Conservation (phyloP, 2,113 vertebrate species). For the Mesoclemmys tuberculata region DNA sequence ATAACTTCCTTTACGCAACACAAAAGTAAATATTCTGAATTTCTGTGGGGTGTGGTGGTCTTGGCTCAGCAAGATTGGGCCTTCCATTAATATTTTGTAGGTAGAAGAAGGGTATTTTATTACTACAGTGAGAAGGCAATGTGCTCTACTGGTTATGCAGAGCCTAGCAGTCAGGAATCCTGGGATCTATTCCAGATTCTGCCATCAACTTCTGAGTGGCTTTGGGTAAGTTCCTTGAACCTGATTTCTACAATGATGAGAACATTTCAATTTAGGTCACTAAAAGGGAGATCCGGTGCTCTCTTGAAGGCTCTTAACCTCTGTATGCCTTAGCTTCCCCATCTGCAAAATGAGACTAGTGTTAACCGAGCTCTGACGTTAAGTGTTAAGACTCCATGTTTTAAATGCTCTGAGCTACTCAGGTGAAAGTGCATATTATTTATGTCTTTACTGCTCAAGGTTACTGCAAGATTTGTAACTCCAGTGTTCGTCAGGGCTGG, state of each 20-base stretch:
- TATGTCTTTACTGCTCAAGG: neutral
- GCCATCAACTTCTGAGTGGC: neutral
- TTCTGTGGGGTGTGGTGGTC: neutral
- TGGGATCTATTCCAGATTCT: neutral
- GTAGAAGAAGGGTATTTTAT: neutral
- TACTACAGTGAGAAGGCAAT: neutral
- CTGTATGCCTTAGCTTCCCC: neutral
- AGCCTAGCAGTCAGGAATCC: neutral
- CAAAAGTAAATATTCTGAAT: neutral
- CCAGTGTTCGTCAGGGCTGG: too few species aligned
- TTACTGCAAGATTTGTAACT: neutral
- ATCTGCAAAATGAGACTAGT: neutral
- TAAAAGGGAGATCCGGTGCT: neutral
- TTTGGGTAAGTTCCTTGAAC: neutral
- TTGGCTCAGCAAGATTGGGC: too few species aligned
- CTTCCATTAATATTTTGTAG: neutral
- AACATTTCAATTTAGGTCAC: neutral
- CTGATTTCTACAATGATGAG: neutral
- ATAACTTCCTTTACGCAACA: neutral
- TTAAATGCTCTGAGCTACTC: neutral
- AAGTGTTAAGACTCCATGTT: neutral
- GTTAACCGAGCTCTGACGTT: neutral
- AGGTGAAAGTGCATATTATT: neutral
- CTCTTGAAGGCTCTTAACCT: neutral
- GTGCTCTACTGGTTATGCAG: neutral